These are phyloP conservation scores for Drosophila siamana DNA, from an alignment of 2,888 invertebrate species.

Conservation along the genomic window DNA sequence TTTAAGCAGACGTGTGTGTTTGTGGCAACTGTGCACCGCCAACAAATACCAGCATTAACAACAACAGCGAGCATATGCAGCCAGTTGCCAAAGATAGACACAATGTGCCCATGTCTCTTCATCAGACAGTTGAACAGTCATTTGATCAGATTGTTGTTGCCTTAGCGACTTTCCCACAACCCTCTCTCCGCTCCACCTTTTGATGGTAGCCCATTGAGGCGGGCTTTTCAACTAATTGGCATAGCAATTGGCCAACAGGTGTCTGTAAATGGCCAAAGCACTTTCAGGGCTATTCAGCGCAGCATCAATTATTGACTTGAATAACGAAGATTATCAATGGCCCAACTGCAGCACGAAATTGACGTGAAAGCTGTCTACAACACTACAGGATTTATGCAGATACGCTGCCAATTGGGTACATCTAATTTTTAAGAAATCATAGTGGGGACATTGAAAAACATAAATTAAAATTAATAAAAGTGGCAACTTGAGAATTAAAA, in stretches of 20 bases:
- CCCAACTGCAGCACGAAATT: constrained; percentile 22
- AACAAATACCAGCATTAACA: constrained; percentile 10
- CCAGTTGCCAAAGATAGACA: constrained; percentile 15
- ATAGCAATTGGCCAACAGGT: constrained; percentile 49
- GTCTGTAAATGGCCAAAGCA: constrained; percentile 49
- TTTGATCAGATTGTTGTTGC: constrained; percentile 26
- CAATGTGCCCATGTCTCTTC: constrained; percentile 4
- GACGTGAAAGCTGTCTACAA: constrained; percentile 19
- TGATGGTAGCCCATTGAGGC: constrained; percentile 27
- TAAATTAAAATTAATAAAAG: too few relatives aligned
- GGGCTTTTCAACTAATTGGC: constrained; percentile 41
- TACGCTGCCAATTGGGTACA: background rate
- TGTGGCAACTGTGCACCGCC: constrained; percentile 1
- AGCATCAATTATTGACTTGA: constrained; percentile 56
- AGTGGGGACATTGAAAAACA: too few relatives aligned
- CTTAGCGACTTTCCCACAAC: constrained; percentile 4
- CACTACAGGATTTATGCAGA: background rate
- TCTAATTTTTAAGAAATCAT: background rate
- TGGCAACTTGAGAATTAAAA: too few relatives aligned
- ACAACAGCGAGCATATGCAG: constrained; percentile 6
- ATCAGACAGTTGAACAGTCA: background rate
- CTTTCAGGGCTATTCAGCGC: constrained; percentile 27
- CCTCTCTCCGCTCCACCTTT: constrained; percentile 2
- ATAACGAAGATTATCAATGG: constrained; percentile 55
- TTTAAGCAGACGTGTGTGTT: constrained; percentile 3